Evolutionary conservation across 2,888 invertebrate species (phyloP), one percentile per base, ranked within the genome.

Genomic region (Acrocyrtus sp.): DNA sequence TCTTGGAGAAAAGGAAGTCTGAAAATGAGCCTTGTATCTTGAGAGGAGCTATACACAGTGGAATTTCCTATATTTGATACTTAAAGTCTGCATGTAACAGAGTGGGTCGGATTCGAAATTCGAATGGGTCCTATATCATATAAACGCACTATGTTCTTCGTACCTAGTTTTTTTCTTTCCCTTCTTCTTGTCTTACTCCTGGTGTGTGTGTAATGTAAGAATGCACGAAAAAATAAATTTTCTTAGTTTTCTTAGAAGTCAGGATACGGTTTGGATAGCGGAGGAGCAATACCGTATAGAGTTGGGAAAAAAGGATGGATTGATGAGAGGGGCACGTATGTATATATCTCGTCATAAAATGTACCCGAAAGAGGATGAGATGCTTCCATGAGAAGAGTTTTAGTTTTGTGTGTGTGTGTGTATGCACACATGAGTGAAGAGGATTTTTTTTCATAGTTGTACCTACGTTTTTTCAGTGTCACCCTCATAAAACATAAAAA

Each of bases 401-500:
- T n/a, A n/a, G n/a, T n/a, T n/a, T n/a, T n/a, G n/a, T n/a, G n/a
- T n/a, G n/a, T n/a, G n/a, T n/a, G n/a, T n/a, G 4, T 19, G 5
- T 6, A 39, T 12, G 12, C 12, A 19, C 45, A 45, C 45, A 45
- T 45, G 45, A 8, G 45, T 15, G 17, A 45, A 8, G 45, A 45
- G 8, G 5, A 45, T 45, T 45, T 3, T 17, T 45, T 48, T 21
- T 48, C 27, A 4, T 5, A 27, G 10, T 47, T 47, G 47, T 10
- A 51, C 51, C n/a, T n/a, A 29, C 53, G 34, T 24, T 43, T 50
- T 51, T 68, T 53, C 68, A 62, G 65, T 72, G 72, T 72, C 72
- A 72, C 72, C 72, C 72, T 65, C 72, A 72, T 47, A 65, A 53
- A 72, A 53, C 34, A 60, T 48, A 50, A n/a, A n/a, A 54, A 43